Evolutionary conservation across 1,140 invertebrate species (phyloP).

Genomic region (Linepithema humile): DNA sequence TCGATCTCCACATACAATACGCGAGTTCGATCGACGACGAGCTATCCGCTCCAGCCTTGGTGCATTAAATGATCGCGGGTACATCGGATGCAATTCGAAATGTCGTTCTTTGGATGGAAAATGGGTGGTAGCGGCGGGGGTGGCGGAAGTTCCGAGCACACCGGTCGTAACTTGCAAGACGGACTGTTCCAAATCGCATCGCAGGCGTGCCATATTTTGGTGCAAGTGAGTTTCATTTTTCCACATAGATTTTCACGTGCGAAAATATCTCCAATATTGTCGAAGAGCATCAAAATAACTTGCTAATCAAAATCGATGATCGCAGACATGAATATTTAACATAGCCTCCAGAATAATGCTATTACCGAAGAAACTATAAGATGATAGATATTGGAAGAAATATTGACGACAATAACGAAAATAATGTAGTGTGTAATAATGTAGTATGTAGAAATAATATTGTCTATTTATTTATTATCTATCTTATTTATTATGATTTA

Average conservation of each 20-base stretch:
- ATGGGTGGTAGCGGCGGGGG: slow-evolving; percentile 56
- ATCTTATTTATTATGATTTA: too few relatives aligned
- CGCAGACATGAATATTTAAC: too few relatives aligned
- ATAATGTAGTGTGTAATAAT: too few relatives aligned
- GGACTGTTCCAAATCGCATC: slow-evolving; percentile 90
- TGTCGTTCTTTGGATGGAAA: slow-evolving; percentile 80
- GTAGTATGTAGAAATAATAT: too few relatives aligned
- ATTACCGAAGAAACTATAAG: too few relatives aligned
- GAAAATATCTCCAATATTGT: slow-evolving; percentile 26
- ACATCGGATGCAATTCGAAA: slow-evolving; percentile 50
- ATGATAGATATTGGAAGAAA: too few relatives aligned
- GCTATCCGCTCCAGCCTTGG: background rate
- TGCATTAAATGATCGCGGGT: slow-evolving; percentile 25
- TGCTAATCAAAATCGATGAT: too few relatives aligned
- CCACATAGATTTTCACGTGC: background rate
- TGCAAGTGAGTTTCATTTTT: slow-evolving; percentile 85
- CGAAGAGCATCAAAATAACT: background rate
- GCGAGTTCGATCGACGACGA: slow-evolving; percentile 36
- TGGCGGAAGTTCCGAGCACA: slow-evolving; percentile 67
- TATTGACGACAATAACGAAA: too few relatives aligned
- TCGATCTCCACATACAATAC: slow-evolving; percentile 9
- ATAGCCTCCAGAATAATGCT: too few relatives aligned
- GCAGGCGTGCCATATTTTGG: slow-evolving; percentile 89
- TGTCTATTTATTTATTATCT: too few relatives aligned
- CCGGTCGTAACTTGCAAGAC: slow-evolving; percentile 87